Evolutionary conservation across 2,888 invertebrate species (phyloP).

Genomic region (Actias luna): DNA sequence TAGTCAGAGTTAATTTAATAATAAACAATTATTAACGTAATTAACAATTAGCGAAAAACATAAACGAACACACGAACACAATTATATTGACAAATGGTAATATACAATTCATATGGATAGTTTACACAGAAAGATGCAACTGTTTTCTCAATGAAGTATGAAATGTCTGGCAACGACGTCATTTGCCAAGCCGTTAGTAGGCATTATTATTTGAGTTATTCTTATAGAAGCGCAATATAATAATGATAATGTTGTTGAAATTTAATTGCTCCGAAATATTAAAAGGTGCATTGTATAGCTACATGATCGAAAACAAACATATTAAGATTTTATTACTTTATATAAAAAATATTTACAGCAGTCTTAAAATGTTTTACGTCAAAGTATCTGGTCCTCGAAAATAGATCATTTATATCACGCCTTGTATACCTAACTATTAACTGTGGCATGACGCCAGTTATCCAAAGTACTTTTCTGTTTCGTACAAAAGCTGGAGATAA

Average conservation of each 20-base stretch:
- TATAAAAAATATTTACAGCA: neutral
- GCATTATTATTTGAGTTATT: slow-evolving; percentile 30
- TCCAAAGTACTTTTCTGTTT: slow-evolving; percentile 51
- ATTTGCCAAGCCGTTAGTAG: slow-evolving; percentile 56
- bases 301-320: neutral
- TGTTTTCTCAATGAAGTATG: slow-evolving; percentile 51
- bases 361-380: slow-evolving; percentile 6
- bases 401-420: slow-evolving; percentile 7
- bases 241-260: slow-evolving; percentile 49
- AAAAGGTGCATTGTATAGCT: neutral
- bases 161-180: slow-evolving; percentile 53
- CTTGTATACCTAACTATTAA: slow-evolving; percentile 15
- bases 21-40: no score
- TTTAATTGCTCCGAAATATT: neutral
- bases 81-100: slow-evolving; percentile 68
- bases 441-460: slow-evolving; percentile 54
- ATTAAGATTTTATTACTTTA: neutral
- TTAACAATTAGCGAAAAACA: no score
- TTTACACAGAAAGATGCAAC: slow-evolving; percentile 55
- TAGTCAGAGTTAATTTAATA: neutral
- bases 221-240: slow-evolving; percentile 40
- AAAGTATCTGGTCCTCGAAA: neutral
- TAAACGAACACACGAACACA: no score
- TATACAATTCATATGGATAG: slow-evolving; percentile 54
- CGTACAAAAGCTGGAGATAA: slow-evolving; percentile 66